These are phyloP conservation scores for Ips nitidus DNA, from an alignment of 1,140 invertebrate species.

Conservation along the genomic window DNA sequence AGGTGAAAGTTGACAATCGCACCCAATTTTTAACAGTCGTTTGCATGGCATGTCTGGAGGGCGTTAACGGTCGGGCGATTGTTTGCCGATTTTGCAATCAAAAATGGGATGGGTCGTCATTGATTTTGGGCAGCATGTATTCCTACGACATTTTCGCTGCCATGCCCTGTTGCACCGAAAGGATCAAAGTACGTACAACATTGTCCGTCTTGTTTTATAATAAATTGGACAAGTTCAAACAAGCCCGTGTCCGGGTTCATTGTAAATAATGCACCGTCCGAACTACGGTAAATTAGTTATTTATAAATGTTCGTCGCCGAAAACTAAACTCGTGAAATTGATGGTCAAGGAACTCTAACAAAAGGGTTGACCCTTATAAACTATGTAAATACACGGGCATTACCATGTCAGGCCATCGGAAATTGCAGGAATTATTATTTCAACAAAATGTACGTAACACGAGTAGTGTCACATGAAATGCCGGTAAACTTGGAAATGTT, in stretches of 20 bases:
- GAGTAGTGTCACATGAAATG: no score
- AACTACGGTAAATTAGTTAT: slow-evolving; percentile 12
- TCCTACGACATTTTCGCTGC: slow-evolving; percentile 97
- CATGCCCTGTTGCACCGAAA: slow-evolving; percentile 90
- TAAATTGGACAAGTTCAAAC: slow-evolving; percentile 12
- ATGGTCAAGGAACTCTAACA: slow-evolving; percentile 19
- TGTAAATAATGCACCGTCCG: slow-evolving; percentile 11
- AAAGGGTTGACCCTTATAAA: slow-evolving; percentile 8
- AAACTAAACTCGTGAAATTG: slow-evolving; percentile 10
- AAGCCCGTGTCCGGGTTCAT: neutral
- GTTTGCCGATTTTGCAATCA: slow-evolving; percentile 79
- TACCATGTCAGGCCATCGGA: neutral
- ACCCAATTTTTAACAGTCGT: slow-evolving; percentile 90
- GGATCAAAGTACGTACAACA: slow-evolving; percentile 73
- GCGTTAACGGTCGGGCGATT: slow-evolving; percentile 71
- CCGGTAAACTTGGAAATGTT: neutral
- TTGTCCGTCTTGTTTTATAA: neutral
- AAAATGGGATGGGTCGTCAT: slow-evolving; percentile 89
- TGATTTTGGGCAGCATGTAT: slow-evolving; percentile 96
- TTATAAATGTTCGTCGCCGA: slow-evolving; percentile 15
- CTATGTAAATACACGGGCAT: slow-evolving; percentile 3
- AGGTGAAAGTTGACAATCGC: slow-evolving; percentile 86
- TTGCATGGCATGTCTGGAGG: slow-evolving; percentile 89
- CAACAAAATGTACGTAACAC: no score
- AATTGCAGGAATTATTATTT: neutral